A percentile compares a stretch with the other conserved stretches of the same genome.
Evolutionary conservation across 2,113 vertebrate species (phyloP).

Genomic region (Cromileptes altivelis): DNA sequence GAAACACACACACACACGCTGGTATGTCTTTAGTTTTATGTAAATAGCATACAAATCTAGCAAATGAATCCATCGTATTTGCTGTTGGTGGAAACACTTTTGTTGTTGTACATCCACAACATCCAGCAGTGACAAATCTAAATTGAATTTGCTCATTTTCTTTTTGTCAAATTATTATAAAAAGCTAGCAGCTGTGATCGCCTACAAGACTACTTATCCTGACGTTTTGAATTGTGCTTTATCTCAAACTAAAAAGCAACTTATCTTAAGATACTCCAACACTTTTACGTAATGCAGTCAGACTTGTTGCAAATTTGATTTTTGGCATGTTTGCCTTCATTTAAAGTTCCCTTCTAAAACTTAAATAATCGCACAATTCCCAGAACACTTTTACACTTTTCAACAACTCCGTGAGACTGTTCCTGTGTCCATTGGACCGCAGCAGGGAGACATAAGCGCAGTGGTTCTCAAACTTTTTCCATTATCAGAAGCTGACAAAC

Average conservation of each 20-base stretch:
- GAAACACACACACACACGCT: conserved; percentile 7
- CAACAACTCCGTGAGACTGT: neutral
- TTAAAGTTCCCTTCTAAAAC: neutral
- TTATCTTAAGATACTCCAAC: neutral
- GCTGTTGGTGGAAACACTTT: neutral
- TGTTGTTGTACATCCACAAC: neutral
- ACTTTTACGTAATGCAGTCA: neutral
- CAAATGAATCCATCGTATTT: conserved; percentile 16
- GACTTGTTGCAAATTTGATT: neutral
- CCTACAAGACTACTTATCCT: too few species aligned
- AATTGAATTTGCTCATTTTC: neutral
- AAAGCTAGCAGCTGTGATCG: neutral
- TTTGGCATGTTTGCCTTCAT: neutral
- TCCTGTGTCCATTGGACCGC: neutral
- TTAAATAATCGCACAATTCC: neutral
- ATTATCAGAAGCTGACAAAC: too few species aligned
- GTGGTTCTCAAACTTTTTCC: too few species aligned
- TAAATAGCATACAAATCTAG: conserved; percentile 51
- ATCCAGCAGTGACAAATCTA: neutral
- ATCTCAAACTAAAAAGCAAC: neutral
- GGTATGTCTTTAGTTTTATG: conserved; percentile 41
- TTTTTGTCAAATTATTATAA: neutral
- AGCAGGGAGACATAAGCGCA: neutral
- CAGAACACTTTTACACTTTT: neutral
- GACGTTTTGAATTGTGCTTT: neutral